phyloP scores from a whole-genome alignment of 2,113 vertebrate genomes.

The Gulo gulo region DNA sequence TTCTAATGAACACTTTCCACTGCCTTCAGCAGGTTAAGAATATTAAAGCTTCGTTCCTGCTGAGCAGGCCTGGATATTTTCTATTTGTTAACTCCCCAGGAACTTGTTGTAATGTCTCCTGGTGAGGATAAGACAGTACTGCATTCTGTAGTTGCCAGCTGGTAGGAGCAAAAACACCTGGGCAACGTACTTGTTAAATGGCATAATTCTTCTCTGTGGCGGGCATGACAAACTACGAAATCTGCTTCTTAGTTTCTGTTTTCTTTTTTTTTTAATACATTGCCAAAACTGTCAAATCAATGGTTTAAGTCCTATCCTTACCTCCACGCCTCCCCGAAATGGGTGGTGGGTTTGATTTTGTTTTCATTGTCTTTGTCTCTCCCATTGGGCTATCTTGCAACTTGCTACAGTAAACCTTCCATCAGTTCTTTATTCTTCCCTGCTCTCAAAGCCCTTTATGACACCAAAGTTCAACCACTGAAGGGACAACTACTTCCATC shows the following conservation, averaged over 20 bases:
- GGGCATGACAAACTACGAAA: slow-evolving; percentile 42
- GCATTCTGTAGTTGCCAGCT: slow-evolving; percentile 56
- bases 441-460: background rate
- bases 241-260: slow-evolving; percentile 25
- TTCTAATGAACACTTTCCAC: slow-evolving; percentile 58
- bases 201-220: slow-evolving; percentile 1
- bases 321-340: background rate
- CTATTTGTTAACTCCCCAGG: slow-evolving; percentile 67
- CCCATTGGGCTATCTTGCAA: background rate
- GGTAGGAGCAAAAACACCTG: slow-evolving; percentile 59
- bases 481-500: background rate
- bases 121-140: slow-evolving; percentile 24
- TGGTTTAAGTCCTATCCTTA: background rate
- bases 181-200: slow-evolving; percentile 50
- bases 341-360: background rate
- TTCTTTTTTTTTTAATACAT: background rate
- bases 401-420: background rate
- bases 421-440: background rate
- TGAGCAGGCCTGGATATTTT: slow-evolving; percentile 1
- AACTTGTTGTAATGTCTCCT: slow-evolving; percentile 54
- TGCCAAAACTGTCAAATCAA: slow-evolving; percentile 30
- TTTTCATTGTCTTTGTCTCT: background rate
- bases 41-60: slow-evolving; percentile 59
- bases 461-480: slow-evolving; percentile 5
- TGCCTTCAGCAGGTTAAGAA: slow-evolving; percentile 61